Evolutionary conservation across 2,113 vertebrate genomes (phyloP).

Genomic region (Micronycteris hirsuta): DNA sequence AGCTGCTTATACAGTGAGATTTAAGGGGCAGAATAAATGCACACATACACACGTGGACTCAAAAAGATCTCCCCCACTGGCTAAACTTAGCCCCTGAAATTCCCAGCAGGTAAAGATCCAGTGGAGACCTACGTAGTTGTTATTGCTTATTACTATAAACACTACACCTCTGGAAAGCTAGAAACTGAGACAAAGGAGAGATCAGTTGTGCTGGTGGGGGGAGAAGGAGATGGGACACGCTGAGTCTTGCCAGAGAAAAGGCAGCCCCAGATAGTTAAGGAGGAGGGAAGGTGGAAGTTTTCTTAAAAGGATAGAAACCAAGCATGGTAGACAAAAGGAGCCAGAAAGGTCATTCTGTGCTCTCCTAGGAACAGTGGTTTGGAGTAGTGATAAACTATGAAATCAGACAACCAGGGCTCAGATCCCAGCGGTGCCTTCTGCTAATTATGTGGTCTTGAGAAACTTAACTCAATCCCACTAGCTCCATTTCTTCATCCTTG

Average conservation of each 20-base stretch:
- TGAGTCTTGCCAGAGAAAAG: neutral
- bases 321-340: neutral
- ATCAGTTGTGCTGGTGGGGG: neutral
- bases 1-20: neutral
- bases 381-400: neutral
- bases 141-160: neutral
- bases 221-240: neutral
- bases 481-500: neutral
- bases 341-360: neutral
- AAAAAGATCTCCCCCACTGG: neutral
- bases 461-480: neutral
- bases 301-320: neutral
- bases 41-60: neutral
- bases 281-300: fast-evolving
- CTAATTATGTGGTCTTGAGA: neutral
- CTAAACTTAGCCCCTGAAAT: neutral
- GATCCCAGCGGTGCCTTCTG: neutral
- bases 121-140: neutral
- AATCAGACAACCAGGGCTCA: neutral
- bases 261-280: fast-evolving
- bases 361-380: neutral
- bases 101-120: neutral
- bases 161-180: neutral
- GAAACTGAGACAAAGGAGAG: neutral
- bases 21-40: neutral